Conservation (phyloP, 2,113 vertebrate species). For the Cyrtonyx montezumae region DNA sequence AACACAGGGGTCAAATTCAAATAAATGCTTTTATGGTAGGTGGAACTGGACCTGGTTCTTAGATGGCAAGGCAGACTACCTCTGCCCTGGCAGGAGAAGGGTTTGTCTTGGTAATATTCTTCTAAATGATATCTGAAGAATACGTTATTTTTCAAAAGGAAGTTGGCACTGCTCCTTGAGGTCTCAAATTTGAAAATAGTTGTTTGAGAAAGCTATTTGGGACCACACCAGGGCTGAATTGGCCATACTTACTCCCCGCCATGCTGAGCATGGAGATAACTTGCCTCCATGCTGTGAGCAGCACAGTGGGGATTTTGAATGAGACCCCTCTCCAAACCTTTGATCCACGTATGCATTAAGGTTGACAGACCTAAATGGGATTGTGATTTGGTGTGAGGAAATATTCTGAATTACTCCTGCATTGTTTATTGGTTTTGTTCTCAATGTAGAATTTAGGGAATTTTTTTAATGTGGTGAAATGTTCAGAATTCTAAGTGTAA, state of each 20-base stretch:
- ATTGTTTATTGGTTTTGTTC: not conserved
- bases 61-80: not conserved
- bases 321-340: not conserved
- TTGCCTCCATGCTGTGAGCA: not conserved
- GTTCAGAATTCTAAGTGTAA: not conserved
- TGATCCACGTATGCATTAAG: not conserved
- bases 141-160: not conserved
- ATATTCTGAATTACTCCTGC: not conserved
- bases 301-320: not conserved
- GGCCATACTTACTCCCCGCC: not conserved
- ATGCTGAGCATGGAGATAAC: not conserved
- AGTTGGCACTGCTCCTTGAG: not conserved
- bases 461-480: not conserved
- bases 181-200: not conserved
- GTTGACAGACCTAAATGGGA: not conserved
- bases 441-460: not conserved
- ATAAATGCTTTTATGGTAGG: not conserved
- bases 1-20: not conserved
- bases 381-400: not conserved
- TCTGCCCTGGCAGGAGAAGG: not conserved
- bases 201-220: not conserved
- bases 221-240: not conserved
- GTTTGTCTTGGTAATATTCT: not conserved
- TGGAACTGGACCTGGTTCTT: not conserved
- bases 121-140: not conserved